phyloP scores from a whole-genome alignment of 1,140 invertebrate genomes.

The Heliconius nattereri region DNA sequence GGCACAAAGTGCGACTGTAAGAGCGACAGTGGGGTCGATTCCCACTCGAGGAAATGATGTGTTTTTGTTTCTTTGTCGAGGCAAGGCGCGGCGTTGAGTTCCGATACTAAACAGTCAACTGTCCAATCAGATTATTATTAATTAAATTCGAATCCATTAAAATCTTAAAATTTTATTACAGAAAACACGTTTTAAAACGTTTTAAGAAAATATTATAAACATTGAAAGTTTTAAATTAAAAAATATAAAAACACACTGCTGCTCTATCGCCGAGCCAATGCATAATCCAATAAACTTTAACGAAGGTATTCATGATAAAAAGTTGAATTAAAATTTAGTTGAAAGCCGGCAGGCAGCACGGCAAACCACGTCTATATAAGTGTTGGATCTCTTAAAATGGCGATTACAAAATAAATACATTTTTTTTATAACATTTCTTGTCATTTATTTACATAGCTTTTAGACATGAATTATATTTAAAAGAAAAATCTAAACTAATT shows the following conservation, averaged over 20 bases:
- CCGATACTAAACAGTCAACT: too few species aligned
- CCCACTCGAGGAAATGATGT: too few species aligned
- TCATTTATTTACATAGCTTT: too few species aligned
- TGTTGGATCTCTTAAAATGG: slow-evolving; percentile 31
- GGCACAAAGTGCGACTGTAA: too few species aligned
- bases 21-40: too few species aligned
- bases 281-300: slow-evolving; percentile 65
- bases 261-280: slow-evolving; percentile 24
- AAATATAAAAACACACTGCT: slow-evolving; percentile 8
- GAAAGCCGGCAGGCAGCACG: slow-evolving; percentile 62
- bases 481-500: too few species aligned
- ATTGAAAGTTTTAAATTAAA: slow-evolving; percentile 7
- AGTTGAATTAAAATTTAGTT: slow-evolving; percentile 71
- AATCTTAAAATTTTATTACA: not conserved
- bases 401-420: not conserved
- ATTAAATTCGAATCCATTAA: not conserved
- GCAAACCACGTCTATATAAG: slow-evolving; percentile 48
- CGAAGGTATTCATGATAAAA: slow-evolving; percentile 63
- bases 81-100: too few species aligned
- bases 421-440: not conserved
- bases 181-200: not conserved
- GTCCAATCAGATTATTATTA: not conserved
- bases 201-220: not conserved
- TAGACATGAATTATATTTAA: too few species aligned
- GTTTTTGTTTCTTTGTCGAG: too few species aligned